Percentiles rank a stretch among this genome's conserved stretches.
Evolutionary conservation across 2,888 invertebrate genomes (phyloP).

Genomic region (Mamestra brassicae): DNA sequence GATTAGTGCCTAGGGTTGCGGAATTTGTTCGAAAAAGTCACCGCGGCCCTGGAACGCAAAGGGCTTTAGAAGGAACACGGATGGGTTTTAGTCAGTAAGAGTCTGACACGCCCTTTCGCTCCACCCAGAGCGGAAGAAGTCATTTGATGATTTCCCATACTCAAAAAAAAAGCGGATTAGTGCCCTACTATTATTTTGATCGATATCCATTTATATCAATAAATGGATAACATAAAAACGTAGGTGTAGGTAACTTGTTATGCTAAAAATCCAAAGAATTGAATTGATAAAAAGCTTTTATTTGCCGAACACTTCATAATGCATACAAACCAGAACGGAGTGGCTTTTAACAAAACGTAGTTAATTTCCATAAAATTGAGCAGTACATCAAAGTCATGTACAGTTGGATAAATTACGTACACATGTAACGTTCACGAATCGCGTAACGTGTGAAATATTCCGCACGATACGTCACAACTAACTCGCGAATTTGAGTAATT

Average conservation of each 20-base stretch:
- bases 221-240: neutral
- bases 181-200: neutral
- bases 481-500: conserved; percentile 24
- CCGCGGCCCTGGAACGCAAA: too few species aligned
- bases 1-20: too few species aligned
- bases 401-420: conserved; percentile 40
- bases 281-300: conserved; percentile 12
- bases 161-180: too few species aligned
- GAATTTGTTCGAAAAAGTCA: too few species aligned
- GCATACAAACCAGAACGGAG: conserved; percentile 18
- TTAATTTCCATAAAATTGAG: conserved; percentile 56
- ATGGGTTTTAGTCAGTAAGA: too few species aligned
- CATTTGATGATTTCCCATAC: too few species aligned
- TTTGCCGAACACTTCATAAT: conserved; percentile 24
- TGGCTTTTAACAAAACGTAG: conserved; percentile 37
- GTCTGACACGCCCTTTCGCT: too few species aligned
- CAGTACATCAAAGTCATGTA: conserved; percentile 41
- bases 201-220: too few species aligned
- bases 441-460: conserved; percentile 59
- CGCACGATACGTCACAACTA: conserved; percentile 49
- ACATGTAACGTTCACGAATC: conserved; percentile 41
- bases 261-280: too few species aligned
- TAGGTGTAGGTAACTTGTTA: too few species aligned
- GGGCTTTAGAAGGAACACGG: too few species aligned
- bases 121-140: too few species aligned